Percentiles rank a stretch among this genome's conserved stretches.
These are phyloP conservation scores for Drosophila punjabiensis DNA, from an alignment of 1,140 invertebrate genomes.

Conservation along the genomic window DNA sequence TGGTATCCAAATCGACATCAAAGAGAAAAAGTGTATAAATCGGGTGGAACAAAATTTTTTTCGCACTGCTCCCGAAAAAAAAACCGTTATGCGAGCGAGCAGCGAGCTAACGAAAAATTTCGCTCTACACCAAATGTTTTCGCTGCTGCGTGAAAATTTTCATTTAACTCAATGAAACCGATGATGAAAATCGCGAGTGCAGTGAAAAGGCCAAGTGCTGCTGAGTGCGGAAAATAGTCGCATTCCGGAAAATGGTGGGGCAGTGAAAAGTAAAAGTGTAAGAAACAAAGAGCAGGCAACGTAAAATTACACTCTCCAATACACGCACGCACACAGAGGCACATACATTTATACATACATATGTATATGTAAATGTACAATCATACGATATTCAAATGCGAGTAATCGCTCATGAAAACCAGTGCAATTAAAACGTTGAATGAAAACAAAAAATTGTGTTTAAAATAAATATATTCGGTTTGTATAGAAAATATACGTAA, in stretches of 20 bases:
- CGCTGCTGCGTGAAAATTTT: constrained; percentile 61
- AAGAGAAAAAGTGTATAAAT: constrained; percentile 22
- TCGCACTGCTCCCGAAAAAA: constrained; percentile 45
- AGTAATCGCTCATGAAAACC: constrained; percentile 26
- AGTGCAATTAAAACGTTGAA: constrained; percentile 54
- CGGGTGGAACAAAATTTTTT: constrained; percentile 20
- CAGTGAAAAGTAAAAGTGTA: constrained; percentile 79
- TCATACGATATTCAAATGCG: constrained; percentile 50
- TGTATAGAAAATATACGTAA: constrained; percentile 40
- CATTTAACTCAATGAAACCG: constrained; percentile 23
- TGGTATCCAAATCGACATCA: constrained; percentile 1
- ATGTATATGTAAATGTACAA: constrained; percentile 32
- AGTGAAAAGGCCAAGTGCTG: constrained; percentile 29
- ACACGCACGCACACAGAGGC: constrained; percentile 25
- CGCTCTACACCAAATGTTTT: constrained; percentile 80
- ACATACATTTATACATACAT: constrained; percentile 23
- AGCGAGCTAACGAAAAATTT: constrained; percentile 72
- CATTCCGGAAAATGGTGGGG: constrained; percentile 38
- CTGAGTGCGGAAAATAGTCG: constrained; percentile 45
- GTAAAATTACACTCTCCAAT: constrained; percentile 69
- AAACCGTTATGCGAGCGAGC: constrained; percentile 47
- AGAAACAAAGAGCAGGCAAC: constrained; percentile 64
- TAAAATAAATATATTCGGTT: constrained; percentile 53
- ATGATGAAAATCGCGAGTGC: constrained; percentile 38
- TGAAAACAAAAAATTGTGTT: constrained; percentile 52